These are phyloP conservation scores for Eulemur rufifrons DNA, from an alignment of 2,113 vertebrate species.

Conservation along the genomic window DNA sequence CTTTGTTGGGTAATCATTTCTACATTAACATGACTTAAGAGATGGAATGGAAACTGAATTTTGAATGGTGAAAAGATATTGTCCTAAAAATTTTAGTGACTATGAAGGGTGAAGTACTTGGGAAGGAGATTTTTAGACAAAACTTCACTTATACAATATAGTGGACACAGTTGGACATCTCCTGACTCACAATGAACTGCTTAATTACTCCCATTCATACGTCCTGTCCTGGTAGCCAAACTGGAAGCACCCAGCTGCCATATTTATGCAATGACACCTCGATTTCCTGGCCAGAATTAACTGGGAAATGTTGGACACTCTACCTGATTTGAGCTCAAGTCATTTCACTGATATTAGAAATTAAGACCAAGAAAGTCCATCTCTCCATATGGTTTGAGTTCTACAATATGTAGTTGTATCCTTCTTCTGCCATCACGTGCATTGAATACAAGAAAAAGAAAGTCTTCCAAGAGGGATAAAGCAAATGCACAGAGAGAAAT, in stretches of 20 bases:
- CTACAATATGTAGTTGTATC: background rate
- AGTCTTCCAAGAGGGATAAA: background rate
- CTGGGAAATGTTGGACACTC: background rate
- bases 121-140: background rate
- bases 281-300: background rate
- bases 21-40: background rate
- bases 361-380: background rate
- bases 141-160: background rate
- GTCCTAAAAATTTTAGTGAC: background rate
- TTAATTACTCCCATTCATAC: background rate
- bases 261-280: background rate
- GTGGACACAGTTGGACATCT: background rate
- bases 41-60: background rate
- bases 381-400: background rate
- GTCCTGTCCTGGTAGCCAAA: background rate
- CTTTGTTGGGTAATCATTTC: background rate
- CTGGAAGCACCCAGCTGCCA: background rate
- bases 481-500: background rate
- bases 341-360: background rate
- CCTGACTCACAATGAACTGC: background rate
- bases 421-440: background rate
- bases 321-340: background rate
- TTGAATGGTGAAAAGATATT: background rate
- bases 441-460: background rate
- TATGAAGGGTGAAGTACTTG: background rate